Evolutionary conservation across 1,140 invertebrate genomes (phyloP).

Genomic region (Myzus persicae): DNA sequence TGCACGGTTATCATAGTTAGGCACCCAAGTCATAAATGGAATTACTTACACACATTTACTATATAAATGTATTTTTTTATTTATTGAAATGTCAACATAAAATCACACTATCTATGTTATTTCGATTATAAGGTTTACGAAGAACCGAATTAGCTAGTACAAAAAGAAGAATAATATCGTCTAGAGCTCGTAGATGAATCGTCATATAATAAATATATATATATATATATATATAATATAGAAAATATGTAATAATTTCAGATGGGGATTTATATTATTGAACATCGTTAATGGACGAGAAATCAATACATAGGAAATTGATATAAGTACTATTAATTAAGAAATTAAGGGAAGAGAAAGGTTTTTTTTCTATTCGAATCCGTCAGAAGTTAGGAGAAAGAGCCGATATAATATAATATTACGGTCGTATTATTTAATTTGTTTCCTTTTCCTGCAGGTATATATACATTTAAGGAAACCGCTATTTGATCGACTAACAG

Average conservation of each 20-base stretch:
- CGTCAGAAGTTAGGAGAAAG: not conserved
- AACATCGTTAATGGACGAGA: not conserved
- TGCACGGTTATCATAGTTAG: not conserved
- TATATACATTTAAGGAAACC: not conserved
- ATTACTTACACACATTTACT: not conserved
- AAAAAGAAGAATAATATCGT: not conserved
- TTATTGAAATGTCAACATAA: not conserved
- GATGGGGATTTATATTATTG: too few species aligned
- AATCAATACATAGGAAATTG: not conserved
- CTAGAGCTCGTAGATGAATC: too few species aligned
- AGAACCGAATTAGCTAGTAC: not conserved
- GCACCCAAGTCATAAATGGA: not conserved
- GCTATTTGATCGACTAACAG: not conserved
- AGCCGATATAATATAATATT: not conserved
- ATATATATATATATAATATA: too few species aligned
- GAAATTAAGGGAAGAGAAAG: too few species aligned
- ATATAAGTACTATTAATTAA: too few species aligned
- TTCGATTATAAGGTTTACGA: not conserved
- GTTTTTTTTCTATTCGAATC: too few species aligned
- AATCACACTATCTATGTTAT: not conserved
- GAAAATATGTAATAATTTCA: too few species aligned
- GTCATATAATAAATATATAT: too few species aligned
- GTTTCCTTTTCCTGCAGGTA: not conserved
- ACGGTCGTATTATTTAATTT: not conserved
- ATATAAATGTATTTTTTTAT: not conserved